Base-by-base conservation (phyloP, 2,888 invertebrate species). In the Lepidochrysops patricia region DNA sequence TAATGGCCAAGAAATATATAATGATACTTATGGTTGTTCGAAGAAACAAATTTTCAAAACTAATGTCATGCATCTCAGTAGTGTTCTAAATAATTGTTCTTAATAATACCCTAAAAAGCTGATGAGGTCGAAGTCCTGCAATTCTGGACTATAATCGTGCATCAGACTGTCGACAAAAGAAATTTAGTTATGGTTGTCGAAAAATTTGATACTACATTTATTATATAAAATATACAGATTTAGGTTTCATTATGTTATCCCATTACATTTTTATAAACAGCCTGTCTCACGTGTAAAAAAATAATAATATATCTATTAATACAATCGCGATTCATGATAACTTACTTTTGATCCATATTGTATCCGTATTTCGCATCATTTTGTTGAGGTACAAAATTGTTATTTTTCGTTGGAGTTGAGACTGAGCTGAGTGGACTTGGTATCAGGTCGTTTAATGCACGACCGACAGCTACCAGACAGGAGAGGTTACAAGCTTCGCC, bases 401-500 rank as follows among this genome's bases (percentile, higher is more conserved):
- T 54, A 7, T 26, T 13, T 4, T 2, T 54, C 2, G 6, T 12
- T 19, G 7, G 29, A 6, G 43, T 29, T 13, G 9, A 25, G 3
- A 34, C 7, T 7, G 35, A 1, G 15, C 6, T 4, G 4, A 29
- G 5, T 13, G 43, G 57, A 12, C 25, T 29, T 4, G 58, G 58
- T 9, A 13, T 23, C 26, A 58, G 9, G n/a, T 58, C 58, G 13
- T 23, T 58, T 4, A 58, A 5, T 5, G 43, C 58, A 5, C 58
- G 58, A 3, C 58, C 58, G 6, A 58, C 97, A 49, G 98, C 93
- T 0, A 97, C 97, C 57, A 98, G 89, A 82, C 97, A 98, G 27
- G 96, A 95, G 63, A 96, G 78, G 80, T 93, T 95, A 75, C 93
- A 92, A 1, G 78, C 76, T 0, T 83, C 84, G 2, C 69, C 84